Base-by-base conservation (phyloP, 2,888 invertebrate genomes). In the Hyalella azteca region DNA sequence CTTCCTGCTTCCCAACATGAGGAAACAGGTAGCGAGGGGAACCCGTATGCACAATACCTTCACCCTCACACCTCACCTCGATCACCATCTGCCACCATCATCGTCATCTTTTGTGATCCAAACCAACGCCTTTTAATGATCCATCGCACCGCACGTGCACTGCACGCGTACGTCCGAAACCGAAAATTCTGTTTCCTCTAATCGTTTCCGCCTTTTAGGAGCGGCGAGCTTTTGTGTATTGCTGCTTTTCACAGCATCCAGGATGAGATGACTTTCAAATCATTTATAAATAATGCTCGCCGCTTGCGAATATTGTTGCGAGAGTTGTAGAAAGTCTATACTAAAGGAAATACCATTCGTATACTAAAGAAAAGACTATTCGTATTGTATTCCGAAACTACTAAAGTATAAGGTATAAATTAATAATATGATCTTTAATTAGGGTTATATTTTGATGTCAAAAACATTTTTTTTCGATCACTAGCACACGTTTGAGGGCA, bases 21-120 rank as follows among this genome's bases (percentile, higher is more conserved):
- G 66, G 66, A 66, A 66, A 66, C 66, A 66, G 66, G 66, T 66
- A 66, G 39, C 66, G 66, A 66, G 66, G 66, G 66, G 66, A 66
- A 15, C 66, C 22, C 29, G 19, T 36, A n/a, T 66, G 66, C 39
- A n/a, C 36, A 9, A 36, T n/a, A n/a, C 39, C n/a, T 19, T 32
- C 66, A 36, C 66, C 36, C 15, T 66, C 15, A 15, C 54, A 9
- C 15, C 15, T n/a, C 15, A 1, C 4, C 49, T 49, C 49, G n/a
- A 22, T 22, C 54, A 13, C 54, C 54, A 22, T 54, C 26, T 54
- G 29, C 66, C 66, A 66, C 32, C 22, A 32, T 66, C 66, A 66
- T 66, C 66, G 19, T 36, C 32, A 32, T 66, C 66, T 66, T 9
- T 66, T 66, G 66, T 66, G 36, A 36, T 36, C 66, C 22, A 66